These are phyloP conservation scores for Sebastolobus alascanus DNA, from an alignment of 2,797 vertebrate genomes.

Conservation along the genomic window DNA sequence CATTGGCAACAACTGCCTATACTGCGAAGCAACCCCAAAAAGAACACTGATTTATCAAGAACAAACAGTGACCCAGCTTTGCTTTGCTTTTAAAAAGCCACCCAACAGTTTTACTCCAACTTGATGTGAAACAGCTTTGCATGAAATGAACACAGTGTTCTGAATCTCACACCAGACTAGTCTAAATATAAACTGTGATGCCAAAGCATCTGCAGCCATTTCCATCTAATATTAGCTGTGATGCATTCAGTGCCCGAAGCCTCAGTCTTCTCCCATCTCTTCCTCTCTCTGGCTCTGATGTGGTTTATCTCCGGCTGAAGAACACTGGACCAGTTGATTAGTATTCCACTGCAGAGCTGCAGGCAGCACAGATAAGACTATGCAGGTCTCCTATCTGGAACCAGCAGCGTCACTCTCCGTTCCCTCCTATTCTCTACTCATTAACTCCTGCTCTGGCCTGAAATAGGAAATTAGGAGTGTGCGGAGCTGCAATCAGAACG, in stretches of 20 bases:
- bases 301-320: slow-evolving; percentile 38
- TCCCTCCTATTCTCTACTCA: slow-evolving; percentile 25
- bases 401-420: slow-evolving; percentile 20
- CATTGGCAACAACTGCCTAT: too few species aligned
- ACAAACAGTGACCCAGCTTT: neutral
- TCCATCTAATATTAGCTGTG: slow-evolving; percentile 31
- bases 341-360: slow-evolving; percentile 51
- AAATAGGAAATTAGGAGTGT: slow-evolving; percentile 41
- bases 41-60: too few species aligned
- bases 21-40: too few species aligned
- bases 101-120: neutral
- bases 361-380: slow-evolving; percentile 51
- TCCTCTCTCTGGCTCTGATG: slow-evolving; percentile 20
- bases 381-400: slow-evolving; percentile 40
- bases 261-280: neutral
- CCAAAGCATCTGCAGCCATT: slow-evolving; percentile 31
- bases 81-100: neutral
- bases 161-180: slow-evolving; percentile 22
- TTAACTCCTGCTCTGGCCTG: slow-evolving; percentile 35
- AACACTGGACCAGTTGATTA: slow-evolving; percentile 44
- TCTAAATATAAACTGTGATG: slow-evolving; percentile 45
- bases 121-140: slow-evolving; percentile 12
- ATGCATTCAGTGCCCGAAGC: slow-evolving; percentile 33
- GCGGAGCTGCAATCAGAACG: slow-evolving; percentile 24
- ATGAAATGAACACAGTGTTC: slow-evolving; percentile 9